These are phyloP conservation scores for Aradophagus sp. DNA, from an alignment of 1,140 invertebrate species.

Conservation along the genomic window DNA sequence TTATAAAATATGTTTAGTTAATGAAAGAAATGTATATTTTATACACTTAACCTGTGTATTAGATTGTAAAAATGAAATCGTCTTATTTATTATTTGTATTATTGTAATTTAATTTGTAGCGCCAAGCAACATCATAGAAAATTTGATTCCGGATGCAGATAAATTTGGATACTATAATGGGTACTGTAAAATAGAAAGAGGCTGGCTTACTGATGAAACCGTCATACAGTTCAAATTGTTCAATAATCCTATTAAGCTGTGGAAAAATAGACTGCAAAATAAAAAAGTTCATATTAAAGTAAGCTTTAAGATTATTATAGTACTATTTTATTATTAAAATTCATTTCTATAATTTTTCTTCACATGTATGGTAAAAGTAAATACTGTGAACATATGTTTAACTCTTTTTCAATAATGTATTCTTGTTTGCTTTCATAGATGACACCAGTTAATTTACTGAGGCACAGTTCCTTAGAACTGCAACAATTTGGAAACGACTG, in stretches of 20 bases:
- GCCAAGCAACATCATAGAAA: slow-evolving; percentile 63
- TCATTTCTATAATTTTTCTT: background rate
- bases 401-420: slow-evolving; percentile 1
- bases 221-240: slow-evolving; percentile 91
- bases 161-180: slow-evolving; percentile 82
- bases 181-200: slow-evolving; percentile 81
- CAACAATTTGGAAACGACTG: slow-evolving; percentile 69
- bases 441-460: slow-evolving; percentile 84
- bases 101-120: slow-evolving; percentile 59
- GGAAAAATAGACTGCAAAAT: slow-evolving; percentile 85
- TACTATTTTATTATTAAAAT: slow-evolving; percentile 2
- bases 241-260: slow-evolving; percentile 87
- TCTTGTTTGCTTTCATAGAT: slow-evolving; percentile 66
- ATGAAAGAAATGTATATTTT: no score
- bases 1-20: no score
- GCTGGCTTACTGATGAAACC: slow-evolving; percentile 91
- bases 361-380: no score
- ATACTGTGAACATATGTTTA: no score
- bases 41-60: no score
- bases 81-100: no score
- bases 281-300: slow-evolving; percentile 82
- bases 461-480: slow-evolving; percentile 73
- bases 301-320: no score
- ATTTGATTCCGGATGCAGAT: slow-evolving; percentile 70
- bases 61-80: no score